phyloP scores from a whole-genome alignment of 1,140 invertebrate species.

The Diachasmimorpha longicaudata region DNA sequence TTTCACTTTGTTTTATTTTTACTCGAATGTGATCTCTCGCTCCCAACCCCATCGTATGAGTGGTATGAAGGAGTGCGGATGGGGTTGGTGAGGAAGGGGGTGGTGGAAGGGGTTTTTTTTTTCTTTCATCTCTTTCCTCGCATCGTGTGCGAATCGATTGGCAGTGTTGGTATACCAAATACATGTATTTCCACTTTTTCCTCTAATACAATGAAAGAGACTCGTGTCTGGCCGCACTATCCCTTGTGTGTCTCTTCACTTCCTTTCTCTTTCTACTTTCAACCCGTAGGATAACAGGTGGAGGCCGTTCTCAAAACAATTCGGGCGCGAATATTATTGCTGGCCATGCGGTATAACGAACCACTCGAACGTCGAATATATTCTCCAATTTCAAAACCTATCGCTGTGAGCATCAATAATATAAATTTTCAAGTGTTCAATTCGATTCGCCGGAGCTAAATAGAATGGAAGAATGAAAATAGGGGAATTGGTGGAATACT shows the following conservation, averaged over 20 bases:
- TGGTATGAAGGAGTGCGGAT: not conserved
- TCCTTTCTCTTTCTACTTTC: not conserved
- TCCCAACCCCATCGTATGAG: not conserved
- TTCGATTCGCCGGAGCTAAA: not conserved
- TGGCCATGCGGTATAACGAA: constrained; percentile 14
- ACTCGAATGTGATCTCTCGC: not conserved
- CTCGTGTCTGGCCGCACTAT: not conserved
- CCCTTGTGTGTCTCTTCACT: not conserved
- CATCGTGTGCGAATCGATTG: not conserved
- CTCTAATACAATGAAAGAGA: not conserved
- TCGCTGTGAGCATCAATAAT: not conserved
- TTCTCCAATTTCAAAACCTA: constrained; percentile 8
- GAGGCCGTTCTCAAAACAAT: constrained; percentile 23
- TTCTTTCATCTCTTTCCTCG: not conserved
- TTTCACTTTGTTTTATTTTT: not conserved
- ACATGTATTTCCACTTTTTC: not conserved
- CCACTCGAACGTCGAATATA: constrained; percentile 5
- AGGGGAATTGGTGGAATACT: not conserved
- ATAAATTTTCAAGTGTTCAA: constrained; percentile 8
- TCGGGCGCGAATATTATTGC: constrained; percentile 12
- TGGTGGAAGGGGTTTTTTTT: not conserved
- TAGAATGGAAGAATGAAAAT: not conserved
- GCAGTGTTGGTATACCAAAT: not conserved
- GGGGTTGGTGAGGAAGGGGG: not conserved
- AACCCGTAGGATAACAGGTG: constrained; percentile 12